Percentiles rank a stretch among this genome's conserved stretches.
These are phyloP conservation scores for Cerastis leucographa DNA, from an alignment of 2,888 invertebrate genomes.

Conservation along the genomic window DNA sequence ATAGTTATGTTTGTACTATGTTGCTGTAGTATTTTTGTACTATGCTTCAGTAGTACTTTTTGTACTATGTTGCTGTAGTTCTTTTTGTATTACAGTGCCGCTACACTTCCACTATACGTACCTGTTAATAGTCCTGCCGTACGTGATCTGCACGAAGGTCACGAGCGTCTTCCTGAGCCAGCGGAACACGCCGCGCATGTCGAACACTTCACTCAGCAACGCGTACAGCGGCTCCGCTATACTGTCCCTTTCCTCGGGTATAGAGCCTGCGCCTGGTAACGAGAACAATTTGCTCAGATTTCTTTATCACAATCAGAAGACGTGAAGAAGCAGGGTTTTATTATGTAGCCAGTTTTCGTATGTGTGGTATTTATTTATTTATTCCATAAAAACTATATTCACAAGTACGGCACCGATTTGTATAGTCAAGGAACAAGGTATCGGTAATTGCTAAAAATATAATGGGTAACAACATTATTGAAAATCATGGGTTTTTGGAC, in stretches of 20 bases:
- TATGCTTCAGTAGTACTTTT: too few species aligned
- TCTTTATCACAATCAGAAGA: neutral
- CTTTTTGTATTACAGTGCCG: too few species aligned
- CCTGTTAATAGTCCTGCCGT: constrained; percentile 97
- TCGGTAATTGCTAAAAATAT: neutral
- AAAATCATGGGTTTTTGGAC: too few species aligned
- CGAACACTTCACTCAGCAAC: constrained; percentile 96
- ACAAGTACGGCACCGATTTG: neutral
- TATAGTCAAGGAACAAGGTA: neutral
- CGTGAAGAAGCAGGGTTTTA: neutral
- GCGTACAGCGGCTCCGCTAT: constrained; percentile 98
- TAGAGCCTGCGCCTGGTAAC: constrained; percentile 81
- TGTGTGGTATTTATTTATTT: neutral
- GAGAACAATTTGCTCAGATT: neutral
- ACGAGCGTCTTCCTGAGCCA: constrained; percentile 97
- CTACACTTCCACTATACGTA: constrained; percentile 67
- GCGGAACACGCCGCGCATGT: constrained; percentile 96
- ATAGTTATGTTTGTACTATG: too few species aligned
- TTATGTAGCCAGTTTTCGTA: neutral
- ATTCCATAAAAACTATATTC: neutral
- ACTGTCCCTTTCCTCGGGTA: constrained; percentile 94
- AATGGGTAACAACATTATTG: neutral
- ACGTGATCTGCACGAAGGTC: constrained; percentile 97
- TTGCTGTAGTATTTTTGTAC: too few species aligned
- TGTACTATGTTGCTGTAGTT: too few species aligned